These are phyloP conservation scores for Lingula anatina DNA, from an alignment of 2,888 invertebrate species.

Conservation along the genomic window DNA sequence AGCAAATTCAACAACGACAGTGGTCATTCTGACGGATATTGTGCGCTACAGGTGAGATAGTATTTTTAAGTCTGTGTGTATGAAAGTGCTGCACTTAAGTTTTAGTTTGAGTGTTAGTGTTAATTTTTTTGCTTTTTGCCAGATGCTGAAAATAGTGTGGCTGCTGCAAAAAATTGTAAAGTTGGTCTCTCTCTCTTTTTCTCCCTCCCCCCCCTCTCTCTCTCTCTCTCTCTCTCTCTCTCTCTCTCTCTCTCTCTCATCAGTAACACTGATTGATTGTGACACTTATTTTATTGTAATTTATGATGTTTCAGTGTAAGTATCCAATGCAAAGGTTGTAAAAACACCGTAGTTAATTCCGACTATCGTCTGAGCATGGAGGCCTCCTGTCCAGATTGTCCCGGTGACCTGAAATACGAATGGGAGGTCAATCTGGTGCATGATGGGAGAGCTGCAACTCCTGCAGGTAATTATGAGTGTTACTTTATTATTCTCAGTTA, in stretches of 20 bases:
- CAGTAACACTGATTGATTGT: background rate
- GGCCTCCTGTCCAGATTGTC: conserved; percentile 23
- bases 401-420: conserved; percentile 13
- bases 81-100: too few relatives aligned
- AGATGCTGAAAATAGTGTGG: background rate
- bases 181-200: background rate
- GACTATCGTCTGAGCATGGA: conserved; percentile 29
- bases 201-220: background rate
- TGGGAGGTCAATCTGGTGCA: conserved; percentile 21
- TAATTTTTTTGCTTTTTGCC: too few relatives aligned
- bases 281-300: too few relatives aligned
- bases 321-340: conserved; percentile 26
- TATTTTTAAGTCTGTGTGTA: too few relatives aligned
- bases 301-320: too few relatives aligned
- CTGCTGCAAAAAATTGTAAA: background rate
- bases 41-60: too few relatives aligned
- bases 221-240: conserved; percentile 1
- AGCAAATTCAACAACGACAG: conserved; percentile 10
- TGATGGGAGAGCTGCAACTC: conserved; percentile 3
- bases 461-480: too few relatives aligned
- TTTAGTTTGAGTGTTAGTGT: too few relatives aligned
- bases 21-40: too few relatives aligned
- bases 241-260: background rate
- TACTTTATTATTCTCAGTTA: too few relatives aligned
- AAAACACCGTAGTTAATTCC: conserved; percentile 22